Base-by-base conservation (phyloP, 2,888 invertebrate genomes). In the Lacanobia wlatinum region DNA sequence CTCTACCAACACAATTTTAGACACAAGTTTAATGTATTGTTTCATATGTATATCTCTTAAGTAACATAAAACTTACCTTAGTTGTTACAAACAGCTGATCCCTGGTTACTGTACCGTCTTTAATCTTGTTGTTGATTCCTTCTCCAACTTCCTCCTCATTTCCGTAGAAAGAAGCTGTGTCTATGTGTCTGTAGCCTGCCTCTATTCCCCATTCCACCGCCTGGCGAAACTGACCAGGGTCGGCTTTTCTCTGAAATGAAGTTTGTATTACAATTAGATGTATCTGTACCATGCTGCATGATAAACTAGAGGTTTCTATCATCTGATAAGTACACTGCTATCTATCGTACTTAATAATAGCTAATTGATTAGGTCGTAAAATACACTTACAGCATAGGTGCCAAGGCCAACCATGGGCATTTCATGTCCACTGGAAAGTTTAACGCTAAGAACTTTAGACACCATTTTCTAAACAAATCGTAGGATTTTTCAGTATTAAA, bases 331-430 rank as follows among this genome's bases (percentile, higher is more conserved):
- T 28, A 1, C 1, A 12, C 12, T 34, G 14, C 18, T 64, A 40
- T 21, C 16, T 46, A 23, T 21, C 16, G n/a, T 9, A 48, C 4
- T 8, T 34, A 23, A 9, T 34, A 23, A 9, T 53, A 53, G 6
- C 8, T 10, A n/a, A 16, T 23, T 38, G 38, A 21, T 38, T 43
- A 58, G 34, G 8, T 9, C 12, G 14, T 21, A 0, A 21, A 46
- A 12, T 16, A 34, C 80, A 92, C 93, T 93, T 90, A 96, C 96
- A 70, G 95, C 92, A 80, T 96, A 98, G 0, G 97, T 98, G n/a
- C 98, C 98, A 46, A 98, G 92, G 1, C 97, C 98, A 73, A 98
- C 85, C 46, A 97, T 88, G 0, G 98, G 98, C 92, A 98, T 97
- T 86, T 96, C 92, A 69, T 85, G 86, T 14, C 97, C 97, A 94